Percentiles rank a stretch among this genome's conserved stretches.
Conservation (phyloP, 2,888 invertebrate genomes). For the Germaria angustata region DNA sequence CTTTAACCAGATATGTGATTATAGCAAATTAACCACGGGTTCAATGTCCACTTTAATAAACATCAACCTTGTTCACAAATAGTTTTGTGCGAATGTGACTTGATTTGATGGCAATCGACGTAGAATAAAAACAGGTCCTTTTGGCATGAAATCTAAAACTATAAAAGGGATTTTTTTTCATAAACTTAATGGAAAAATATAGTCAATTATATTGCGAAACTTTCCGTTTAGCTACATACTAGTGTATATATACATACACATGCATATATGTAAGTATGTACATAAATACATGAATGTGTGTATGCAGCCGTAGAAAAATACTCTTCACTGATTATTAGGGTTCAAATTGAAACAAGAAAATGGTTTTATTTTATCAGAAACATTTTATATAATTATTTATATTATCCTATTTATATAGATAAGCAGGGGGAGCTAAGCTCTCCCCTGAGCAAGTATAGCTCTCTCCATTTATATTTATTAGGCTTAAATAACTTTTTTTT, state of each 20-base stretch:
- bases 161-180: not conserved
- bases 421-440: too few relatives aligned
- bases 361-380: not conserved
- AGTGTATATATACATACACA: too few relatives aligned
- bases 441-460: too few relatives aligned
- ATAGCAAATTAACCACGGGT: slow-evolving; percentile 30
- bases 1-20: slow-evolving; percentile 29
- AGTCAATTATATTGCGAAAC: not conserved
- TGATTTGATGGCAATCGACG: slow-evolving; percentile 10
- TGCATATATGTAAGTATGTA: too few relatives aligned
- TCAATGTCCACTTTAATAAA: slow-evolving; percentile 52
- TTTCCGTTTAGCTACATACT: slow-evolving; percentile 6
- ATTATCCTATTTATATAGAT: too few relatives aligned
- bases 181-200: not conserved
- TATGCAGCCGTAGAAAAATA: too few relatives aligned
- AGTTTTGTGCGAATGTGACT: slow-evolving; percentile 20
- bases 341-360: not conserved
- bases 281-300: too few relatives aligned
- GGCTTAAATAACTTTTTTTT: too few relatives aligned
- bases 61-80: slow-evolving; percentile 30
- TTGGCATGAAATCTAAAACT: not conserved
- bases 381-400: too few relatives aligned
- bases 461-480: too few relatives aligned
- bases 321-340: not conserved
- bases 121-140: slow-evolving; percentile 44